Evolutionary conservation across 2,888 invertebrate species (phyloP).

Genomic region (Habroteleia sp.): DNA sequence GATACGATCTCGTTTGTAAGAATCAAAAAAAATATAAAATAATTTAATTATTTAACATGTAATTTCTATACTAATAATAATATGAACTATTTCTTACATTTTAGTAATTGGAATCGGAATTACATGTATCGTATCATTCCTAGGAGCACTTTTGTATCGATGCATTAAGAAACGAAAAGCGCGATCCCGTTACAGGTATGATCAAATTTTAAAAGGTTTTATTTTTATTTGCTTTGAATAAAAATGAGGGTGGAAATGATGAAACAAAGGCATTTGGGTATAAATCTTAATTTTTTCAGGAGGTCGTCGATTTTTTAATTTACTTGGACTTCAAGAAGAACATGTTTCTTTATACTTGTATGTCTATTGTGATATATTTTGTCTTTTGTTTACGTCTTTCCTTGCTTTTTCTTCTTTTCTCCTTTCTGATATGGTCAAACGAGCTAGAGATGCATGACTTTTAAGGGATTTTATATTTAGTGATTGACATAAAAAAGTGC

Average conservation of each 20-base stretch:
- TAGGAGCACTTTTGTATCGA: constrained; percentile 27
- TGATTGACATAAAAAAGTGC: too few species aligned
- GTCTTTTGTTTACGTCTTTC: too few species aligned
- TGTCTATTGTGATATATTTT: constrained; percentile 4
- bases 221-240: neutral
- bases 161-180: constrained; percentile 4
- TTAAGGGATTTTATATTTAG: too few species aligned
- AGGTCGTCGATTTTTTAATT: constrained; percentile 34
- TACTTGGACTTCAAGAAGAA: constrained; percentile 12
- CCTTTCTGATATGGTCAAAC: too few species aligned
- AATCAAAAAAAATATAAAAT: neutral
- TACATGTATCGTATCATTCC: constrained; percentile 11
- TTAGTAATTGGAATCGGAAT: constrained; percentile 34
- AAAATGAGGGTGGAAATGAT: too few species aligned
- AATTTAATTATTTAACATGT: neutral
- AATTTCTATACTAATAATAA: too few species aligned
- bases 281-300: constrained; percentile 34
- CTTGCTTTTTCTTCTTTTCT: too few species aligned
- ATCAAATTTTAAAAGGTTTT: neutral
- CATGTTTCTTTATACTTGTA: constrained; percentile 23
- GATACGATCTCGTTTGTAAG: constrained; percentile 47
- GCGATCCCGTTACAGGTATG: constrained; percentile 22
- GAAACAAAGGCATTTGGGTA: neutral
- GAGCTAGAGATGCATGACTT: too few species aligned
- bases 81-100: neutral